These are phyloP conservation scores for Spisula solida DNA, from an alignment of 2,888 invertebrate genomes.

Conservation along the genomic window DNA sequence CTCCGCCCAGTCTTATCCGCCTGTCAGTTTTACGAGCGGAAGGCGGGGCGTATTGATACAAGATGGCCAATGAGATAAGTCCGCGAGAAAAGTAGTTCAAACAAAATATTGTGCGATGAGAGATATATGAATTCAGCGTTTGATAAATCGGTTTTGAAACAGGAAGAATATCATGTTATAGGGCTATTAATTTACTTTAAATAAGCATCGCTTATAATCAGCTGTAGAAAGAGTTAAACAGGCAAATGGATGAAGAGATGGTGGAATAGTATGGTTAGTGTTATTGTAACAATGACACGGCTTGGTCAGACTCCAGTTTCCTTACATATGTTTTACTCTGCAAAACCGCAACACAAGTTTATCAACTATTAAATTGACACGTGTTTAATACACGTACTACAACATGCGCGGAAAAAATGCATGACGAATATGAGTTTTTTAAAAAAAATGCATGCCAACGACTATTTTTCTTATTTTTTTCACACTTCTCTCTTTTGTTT, in stretches of 20 bases:
- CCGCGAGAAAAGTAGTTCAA: conserved; percentile 36
- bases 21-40: conserved; percentile 55
- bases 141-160: conserved; percentile 56
- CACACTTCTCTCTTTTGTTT: too few relatives aligned
- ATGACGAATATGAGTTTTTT: too few relatives aligned
- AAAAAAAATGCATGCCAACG: too few relatives aligned
- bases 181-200: conserved; percentile 54
- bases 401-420: too few relatives aligned
- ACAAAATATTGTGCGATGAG: conserved; percentile 26
- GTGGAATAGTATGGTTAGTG: background rate
- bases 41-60: conserved; percentile 34
- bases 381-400: background rate
- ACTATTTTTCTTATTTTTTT: too few relatives aligned
- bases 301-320: background rate
- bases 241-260: background rate
- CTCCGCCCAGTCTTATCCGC: conserved; percentile 43
- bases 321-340: background rate
- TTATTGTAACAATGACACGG: background rate
- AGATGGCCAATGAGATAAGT: conserved; percentile 44
- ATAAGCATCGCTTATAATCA: conserved; percentile 46
- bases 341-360: background rate
- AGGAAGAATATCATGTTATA: conserved; percentile 53
- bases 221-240: conserved; percentile 28
- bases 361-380: background rate
- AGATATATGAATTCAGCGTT: conserved; percentile 37